Evolutionary conservation across 2,797 vertebrate genomes (phyloP), one percentile per base, ranked within the genome.

Genomic region (Vultur gryphus): DNA sequence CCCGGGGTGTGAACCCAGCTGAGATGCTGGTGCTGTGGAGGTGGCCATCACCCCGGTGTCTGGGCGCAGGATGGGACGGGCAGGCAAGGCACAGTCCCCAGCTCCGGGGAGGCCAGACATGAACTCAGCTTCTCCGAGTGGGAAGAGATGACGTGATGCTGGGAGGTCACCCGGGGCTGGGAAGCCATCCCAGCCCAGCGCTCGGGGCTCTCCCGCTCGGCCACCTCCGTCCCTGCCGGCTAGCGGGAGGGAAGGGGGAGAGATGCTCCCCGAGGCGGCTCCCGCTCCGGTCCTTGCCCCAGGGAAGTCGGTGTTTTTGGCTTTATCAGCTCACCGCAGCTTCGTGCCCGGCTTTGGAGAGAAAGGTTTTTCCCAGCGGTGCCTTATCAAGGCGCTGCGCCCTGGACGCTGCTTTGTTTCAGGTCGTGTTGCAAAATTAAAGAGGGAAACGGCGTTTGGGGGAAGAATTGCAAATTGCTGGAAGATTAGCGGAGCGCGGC

Each of bases 271-370:
- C 5, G 13, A 51, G 44, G 58, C 35, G 4, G 55, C 49, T 65
- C 78, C 78, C 2, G 26, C 91, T 67, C 49, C 2, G 2, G 9
- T 76, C 66, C 81, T 92, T 71, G 57, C 85, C 79, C 41, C 12
- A 2, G 62, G 81, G 51, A 87, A 86, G 28, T 24, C 11, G 8
- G 4, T 20, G 41, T 28, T 84, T 59, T 58, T 1, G 3, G 46
- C 88, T 87, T 97, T 96, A 97, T 96, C 97, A 93, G 91, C 93
- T 95, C 88, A 7, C 79, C 1, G 3, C 96, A 97, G 92, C 80
- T 59, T 86, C 20, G 3, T 33, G 67, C 81, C 67, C 6, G 20
- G 87, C 3, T 1, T 55, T 28, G 84, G 76, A 85, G 83, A 64
- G 89, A 91, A 93, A 82, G 87, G 75, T 66, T 97, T 96, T 94